phyloP scores from a whole-genome alignment of 2,888 invertebrate genomes.

The Melanostoma mellinum region DNA sequence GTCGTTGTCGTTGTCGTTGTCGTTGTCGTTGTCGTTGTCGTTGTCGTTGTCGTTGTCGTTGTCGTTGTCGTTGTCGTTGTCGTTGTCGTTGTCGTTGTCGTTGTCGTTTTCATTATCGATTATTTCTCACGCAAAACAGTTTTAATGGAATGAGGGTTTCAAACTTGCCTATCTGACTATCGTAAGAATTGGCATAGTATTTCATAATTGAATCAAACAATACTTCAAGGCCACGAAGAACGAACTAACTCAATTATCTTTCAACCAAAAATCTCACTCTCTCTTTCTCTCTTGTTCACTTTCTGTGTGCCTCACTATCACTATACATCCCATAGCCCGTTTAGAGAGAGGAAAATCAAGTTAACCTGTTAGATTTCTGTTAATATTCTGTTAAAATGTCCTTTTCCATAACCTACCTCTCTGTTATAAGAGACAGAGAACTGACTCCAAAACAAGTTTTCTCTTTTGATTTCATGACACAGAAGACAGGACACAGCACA shows the following conservation, averaged over 20 bases:
- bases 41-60: no score
- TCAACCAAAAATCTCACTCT: not conserved
- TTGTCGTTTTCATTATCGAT: no score
- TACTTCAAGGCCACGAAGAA: constrained; percentile 19
- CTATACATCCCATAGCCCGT: not conserved
- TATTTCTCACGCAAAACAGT: no score
- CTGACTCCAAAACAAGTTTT: not conserved
- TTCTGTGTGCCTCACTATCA: no score
- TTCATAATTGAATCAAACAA: constrained; percentile 29
- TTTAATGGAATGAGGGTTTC: no score
- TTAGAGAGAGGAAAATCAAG: not conserved
- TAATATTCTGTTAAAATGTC: constrained; percentile 54
- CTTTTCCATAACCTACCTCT: constrained; percentile 37
- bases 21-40: no score
- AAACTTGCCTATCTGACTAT: no score
- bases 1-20: no score
- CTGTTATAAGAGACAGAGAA: constrained; percentile 33
- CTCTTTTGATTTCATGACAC: constrained; percentile 22
- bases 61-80: no score
- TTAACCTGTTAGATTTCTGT: constrained; percentile 39
- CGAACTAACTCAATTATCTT: constrained; percentile 20
- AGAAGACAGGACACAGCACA: not conserved
- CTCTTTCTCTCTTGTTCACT: not conserved
- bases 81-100: no score
- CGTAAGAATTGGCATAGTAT: not conserved